Evolutionary conservation across 2,888 invertebrate species (phyloP).

Genomic region (Desoria tigrina): DNA sequence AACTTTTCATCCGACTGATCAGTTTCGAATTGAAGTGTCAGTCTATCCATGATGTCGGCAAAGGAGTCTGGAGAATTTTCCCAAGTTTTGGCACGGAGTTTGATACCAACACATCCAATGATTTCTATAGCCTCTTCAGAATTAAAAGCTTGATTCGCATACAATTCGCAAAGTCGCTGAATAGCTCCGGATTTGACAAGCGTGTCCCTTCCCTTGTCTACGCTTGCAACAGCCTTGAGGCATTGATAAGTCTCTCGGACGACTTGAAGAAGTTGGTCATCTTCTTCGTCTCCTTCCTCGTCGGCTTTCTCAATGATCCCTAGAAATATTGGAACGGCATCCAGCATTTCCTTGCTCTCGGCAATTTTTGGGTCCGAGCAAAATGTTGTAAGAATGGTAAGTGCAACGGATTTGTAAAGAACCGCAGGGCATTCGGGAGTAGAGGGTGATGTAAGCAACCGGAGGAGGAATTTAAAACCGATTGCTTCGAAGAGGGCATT

Average conservation of each 20-base stretch:
- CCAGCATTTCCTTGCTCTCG: constrained; percentile 78
- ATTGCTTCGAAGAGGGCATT: constrained; percentile 84
- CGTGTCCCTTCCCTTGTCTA: constrained; percentile 74
- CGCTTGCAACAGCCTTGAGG: constrained; percentile 54
- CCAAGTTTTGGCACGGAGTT: constrained; percentile 75
- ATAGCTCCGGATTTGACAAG: constrained; percentile 76
- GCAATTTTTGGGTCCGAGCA: constrained; percentile 78
- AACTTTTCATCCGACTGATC: constrained; percentile 88
- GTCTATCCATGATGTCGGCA: constrained; percentile 77
- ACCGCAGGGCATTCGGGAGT: constrained; percentile 85
- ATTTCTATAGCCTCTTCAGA: constrained; percentile 84
- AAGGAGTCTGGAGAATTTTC: constrained; percentile 74
- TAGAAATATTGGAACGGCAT: constrained; percentile 77
- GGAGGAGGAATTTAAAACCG: constrained; percentile 81
- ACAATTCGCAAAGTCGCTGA: constrained; percentile 66
- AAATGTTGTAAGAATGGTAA: constrained; percentile 83
- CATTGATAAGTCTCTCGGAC: constrained; percentile 55
- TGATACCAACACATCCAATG: constrained; percentile 71
- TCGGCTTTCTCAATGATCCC: constrained; percentile 82
- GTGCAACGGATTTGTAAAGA: constrained; percentile 86
- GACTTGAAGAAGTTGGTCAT: constrained; percentile 69
- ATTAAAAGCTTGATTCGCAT: constrained; percentile 83
- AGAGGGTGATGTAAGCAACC: constrained; percentile 70
- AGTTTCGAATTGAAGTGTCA: constrained; percentile 82
- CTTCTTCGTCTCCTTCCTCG: constrained; percentile 72